phyloP scores from a whole-genome alignment of 1,140 invertebrate genomes.

The Wasmannia auropunctata region DNA sequence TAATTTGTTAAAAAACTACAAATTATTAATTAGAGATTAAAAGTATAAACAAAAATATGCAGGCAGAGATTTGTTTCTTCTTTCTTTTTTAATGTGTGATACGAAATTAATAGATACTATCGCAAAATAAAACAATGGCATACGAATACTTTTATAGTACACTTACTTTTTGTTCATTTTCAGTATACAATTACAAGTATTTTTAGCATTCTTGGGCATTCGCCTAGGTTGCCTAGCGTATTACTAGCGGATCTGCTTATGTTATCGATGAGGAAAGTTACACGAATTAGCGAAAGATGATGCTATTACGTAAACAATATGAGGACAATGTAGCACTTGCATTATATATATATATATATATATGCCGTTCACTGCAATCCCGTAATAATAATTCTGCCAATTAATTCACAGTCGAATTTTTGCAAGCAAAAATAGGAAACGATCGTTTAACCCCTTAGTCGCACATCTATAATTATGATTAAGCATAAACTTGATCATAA shows the following conservation, averaged over 20 bases:
- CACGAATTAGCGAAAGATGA: slow-evolving; percentile 3
- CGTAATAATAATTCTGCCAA: slow-evolving; percentile 30
- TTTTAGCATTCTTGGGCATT: slow-evolving; percentile 13
- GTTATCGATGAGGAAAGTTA: neutral
- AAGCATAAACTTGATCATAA: neutral
- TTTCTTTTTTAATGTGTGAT: neutral
- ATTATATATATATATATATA: slow-evolving; percentile 25
- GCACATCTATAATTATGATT: neutral
- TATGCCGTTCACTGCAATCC: slow-evolving; percentile 18
- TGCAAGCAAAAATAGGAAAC: neutral
- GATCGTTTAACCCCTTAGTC: slow-evolving; percentile 18
- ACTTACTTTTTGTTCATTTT: slow-evolving; percentile 13
- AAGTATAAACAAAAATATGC: neutral
- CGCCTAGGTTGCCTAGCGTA: slow-evolving; percentile 45
- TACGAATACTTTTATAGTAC: slow-evolving; percentile 42
- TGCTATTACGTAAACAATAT: slow-evolving; percentile 38
- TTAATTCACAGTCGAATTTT: slow-evolving; percentile 26
- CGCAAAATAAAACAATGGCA: slow-evolving; percentile 13
- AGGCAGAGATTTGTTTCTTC: neutral
- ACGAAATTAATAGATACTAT: neutral
- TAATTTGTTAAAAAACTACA: neutral
- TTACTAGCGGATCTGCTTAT: slow-evolving; percentile 23
- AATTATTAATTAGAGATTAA: neutral
- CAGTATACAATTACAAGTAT: neutral
- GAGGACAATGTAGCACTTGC: slow-evolving; percentile 28